A percentile compares a stretch with the other conserved stretches of the same genome.
phyloP scores from a whole-genome alignment of 2,797 vertebrate genomes.

The Acanthiza pusilla region DNA sequence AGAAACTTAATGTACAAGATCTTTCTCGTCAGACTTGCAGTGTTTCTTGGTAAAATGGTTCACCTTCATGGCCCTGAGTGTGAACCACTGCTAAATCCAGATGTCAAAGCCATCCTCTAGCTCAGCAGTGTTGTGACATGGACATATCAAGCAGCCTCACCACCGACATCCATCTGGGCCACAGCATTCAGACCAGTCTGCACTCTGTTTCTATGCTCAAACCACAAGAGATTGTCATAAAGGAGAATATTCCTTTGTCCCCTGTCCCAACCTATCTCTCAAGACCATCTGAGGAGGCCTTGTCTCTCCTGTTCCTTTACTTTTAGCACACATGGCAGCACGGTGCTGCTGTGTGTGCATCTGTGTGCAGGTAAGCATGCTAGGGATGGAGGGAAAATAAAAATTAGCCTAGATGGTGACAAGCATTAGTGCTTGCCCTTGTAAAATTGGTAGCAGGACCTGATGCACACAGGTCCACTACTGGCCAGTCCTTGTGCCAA shows the following conservation, averaged over 20 bases:
- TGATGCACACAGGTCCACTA: background rate
- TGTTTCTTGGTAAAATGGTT: background rate
- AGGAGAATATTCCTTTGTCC: background rate
- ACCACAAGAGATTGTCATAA: background rate
- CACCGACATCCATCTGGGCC: background rate
- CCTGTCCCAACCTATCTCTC: background rate
- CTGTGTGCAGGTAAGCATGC: background rate
- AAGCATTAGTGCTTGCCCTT: background rate
- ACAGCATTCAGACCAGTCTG: background rate
- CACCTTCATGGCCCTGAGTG: no score
- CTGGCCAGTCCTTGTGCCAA: accelerated
- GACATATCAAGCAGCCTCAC: accelerated
- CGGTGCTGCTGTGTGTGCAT: accelerated
- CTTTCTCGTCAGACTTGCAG: accelerated
- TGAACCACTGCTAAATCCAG: background rate
- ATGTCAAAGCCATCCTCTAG: background rate
- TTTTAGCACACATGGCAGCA: background rate
- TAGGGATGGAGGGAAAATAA: background rate
- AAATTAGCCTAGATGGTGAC: background rate
- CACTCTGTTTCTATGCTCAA: background rate
- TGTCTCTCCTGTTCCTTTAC: background rate
- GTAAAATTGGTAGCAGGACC: background rate
- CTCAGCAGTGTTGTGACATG: background rate
- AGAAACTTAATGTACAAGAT: background rate
- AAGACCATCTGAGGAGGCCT: background rate